Evolutionary conservation across 2,113 vertebrate species (phyloP).

Genomic region (Alaudala cheleensis): DNA sequence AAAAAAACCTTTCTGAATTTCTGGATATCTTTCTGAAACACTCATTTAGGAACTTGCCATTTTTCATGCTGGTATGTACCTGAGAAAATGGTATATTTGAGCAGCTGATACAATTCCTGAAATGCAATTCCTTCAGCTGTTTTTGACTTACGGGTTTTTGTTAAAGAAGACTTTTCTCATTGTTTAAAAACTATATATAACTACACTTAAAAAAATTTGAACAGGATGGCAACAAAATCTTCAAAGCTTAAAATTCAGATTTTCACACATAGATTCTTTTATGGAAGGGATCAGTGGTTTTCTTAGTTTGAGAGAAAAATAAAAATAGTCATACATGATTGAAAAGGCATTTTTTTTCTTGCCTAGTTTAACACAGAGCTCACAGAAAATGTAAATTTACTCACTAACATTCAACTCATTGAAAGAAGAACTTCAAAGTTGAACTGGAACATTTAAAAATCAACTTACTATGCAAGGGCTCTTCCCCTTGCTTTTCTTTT

Average conservation of each 20-base stretch:
- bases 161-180: background rate
- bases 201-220: background rate
- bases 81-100: background rate
- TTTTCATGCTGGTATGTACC: background rate
- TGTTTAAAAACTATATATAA: background rate
- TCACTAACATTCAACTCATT: background rate
- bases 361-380: conserved; percentile 4
- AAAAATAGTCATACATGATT: conserved; percentile 1
- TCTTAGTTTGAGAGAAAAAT: background rate
- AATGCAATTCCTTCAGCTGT: background rate
- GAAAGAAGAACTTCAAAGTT: conserved; percentile 26
- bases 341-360: conserved; percentile 18
- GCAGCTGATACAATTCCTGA: background rate
- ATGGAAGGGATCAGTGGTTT: background rate
- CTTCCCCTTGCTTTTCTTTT: background rate
- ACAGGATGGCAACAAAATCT: background rate
- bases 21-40: background rate
- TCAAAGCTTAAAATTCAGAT: conserved; percentile 8
- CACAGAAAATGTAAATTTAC: conserved; percentile 33
- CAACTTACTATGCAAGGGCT: background rate
- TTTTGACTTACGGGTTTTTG: background rate
- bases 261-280: background rate
- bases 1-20: background rate
- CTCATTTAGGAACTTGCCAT: background rate
- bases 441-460: conserved; percentile 17